Base-by-base conservation (phyloP, 2,888 invertebrate genomes). In the Congeria kusceri region DNA sequence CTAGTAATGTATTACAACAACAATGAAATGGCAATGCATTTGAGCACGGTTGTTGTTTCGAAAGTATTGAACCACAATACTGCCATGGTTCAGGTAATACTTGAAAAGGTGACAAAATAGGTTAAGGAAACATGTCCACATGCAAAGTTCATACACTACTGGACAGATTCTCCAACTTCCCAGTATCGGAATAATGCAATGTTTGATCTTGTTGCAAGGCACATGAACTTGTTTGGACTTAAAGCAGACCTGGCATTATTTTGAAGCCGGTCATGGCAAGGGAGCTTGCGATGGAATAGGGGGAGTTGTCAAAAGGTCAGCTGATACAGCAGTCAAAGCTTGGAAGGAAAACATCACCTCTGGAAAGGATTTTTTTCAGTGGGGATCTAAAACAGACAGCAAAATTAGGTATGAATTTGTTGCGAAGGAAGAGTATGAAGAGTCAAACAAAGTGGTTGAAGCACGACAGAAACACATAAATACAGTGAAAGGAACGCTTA, bases 201-300 rank as follows among this genome's bases (percentile, higher is more conserved):
- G 65, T 53, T 59, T 65, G 56, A 65, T 53, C 9, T 53, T 53
- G 65, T 65, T 15, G 49, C 29, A 2, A n/a, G 44, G n/a, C 73
- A 73, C 32, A 15, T 11, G 15, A 20, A 28, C 20, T 13, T 63
- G 7, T 74, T n/a, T 25, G 61, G 61, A 5, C 7, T 69, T n/a
- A 15, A 69, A 32, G 69, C 69, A 62, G n/a, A 69, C 49, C 25
- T 68, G 74, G 74, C 62, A 74, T 1, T 74, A 28, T 23, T 74
- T 74, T 62, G 67, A 74, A 39, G 39, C 46, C 18, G 67, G 74
- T 3, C 74, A 74, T 46, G 74, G 68, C 1, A 74, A 74, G n/a
- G 62, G 74, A 0, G 68, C 74, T 0, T 74, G 68, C 28, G 74
- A 74, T 29, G 74, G 67, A 3, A 64, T 68, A 15, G 68, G 68